Base-by-base conservation (phyloP, 2,888 invertebrate genomes). In the Dryobotodes eremita region DNA sequence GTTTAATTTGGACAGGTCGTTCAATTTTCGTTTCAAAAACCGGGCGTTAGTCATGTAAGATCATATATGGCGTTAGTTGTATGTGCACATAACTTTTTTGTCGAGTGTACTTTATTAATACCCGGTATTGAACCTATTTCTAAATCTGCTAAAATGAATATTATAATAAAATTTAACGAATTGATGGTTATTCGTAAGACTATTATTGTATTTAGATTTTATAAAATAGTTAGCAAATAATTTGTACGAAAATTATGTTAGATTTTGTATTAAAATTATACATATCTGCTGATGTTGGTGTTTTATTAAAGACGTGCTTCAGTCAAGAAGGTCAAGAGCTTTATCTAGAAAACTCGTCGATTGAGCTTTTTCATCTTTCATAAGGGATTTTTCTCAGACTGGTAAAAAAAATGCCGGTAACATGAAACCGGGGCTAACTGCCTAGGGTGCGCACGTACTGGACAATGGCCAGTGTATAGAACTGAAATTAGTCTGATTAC, bases 231-330 rank as follows among this genome's bases (percentile, higher is more conserved):
- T 84, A 86, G 73, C 48, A 70, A 75, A 80, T 86, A 83, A 83
- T 87, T 88, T 90, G 85, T 90, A 90, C 88, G 80, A 74, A 89
- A 85, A 81, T 71, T 89, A 86, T 89, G 85, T 88, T 89, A 86
- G 84, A 88, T 86, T 89, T 89, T 89, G 83, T 88, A 89, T 86
- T 88, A 87, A 89, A 89, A 89, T 75, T 86, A 89, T 89, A 89
- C 88, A 88, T 89, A 89, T 88, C 86, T 87, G 79, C 76, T 76
- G 62, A 48, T 70, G 64, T 53, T 78, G 13, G 31, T 50, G 73
- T 89, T 87, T 87, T 71, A 78, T 79, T 69, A 17, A 15, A 53
- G 15, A 69, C 10, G 4, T 7, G 20, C 31, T 31, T 50, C 20
- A 53, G 5, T 69, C 15, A 23, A 6, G 20, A 17, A 1, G 13